Base-by-base conservation (phyloP, 1,140 invertebrate species). In the Lerema accius region DNA sequence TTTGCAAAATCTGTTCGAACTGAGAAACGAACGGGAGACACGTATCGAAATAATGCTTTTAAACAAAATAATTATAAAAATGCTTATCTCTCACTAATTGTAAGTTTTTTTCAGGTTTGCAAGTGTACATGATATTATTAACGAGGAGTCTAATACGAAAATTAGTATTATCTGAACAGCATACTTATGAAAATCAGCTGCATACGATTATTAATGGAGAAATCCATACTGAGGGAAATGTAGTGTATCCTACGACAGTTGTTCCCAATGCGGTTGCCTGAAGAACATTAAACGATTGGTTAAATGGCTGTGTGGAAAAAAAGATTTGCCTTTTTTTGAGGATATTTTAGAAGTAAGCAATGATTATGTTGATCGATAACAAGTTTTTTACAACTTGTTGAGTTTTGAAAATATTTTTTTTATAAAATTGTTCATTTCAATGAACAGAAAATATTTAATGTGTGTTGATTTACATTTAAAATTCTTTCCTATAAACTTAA, bases 181-280 rank as follows among this genome's bases (percentile, higher is more conserved):
- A 79, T 7, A 53, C 67, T 0, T 89, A 82, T 49, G 82, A 89
- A 17, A 87, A 87, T 46, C 84, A 82, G 5, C 71, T 89, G 0
- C 82, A 89, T 9, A 76, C 81, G 17, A 74, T 89, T 4, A 71
- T 87, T 3, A 77, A 73, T 5, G 81, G 80, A 2, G 78, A 85
- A n/a, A 16, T 67, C 0, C 82, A 81, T 53, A 51, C 78, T 0
- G 82, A 77, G 13, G 35, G 55, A 0, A 86, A 80, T 46, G 78
- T 71, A 1, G 73, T 89, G 0, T 89, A 85, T 15, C 79, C 80
- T 9, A 71, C 61, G 11, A 86, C 75, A 5, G 79, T 84, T 0
- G 60, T 81, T 5, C 76, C 81, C 0, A 67, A 68, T 13, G 69
- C 73, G 19, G 51, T 13, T 43, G 66, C 49, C 26, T 70, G 69